These are phyloP conservation scores for Heliopora coerulea DNA, from an alignment of 92 coral and sea anemone genomes.

Conservation along the genomic window DNA sequence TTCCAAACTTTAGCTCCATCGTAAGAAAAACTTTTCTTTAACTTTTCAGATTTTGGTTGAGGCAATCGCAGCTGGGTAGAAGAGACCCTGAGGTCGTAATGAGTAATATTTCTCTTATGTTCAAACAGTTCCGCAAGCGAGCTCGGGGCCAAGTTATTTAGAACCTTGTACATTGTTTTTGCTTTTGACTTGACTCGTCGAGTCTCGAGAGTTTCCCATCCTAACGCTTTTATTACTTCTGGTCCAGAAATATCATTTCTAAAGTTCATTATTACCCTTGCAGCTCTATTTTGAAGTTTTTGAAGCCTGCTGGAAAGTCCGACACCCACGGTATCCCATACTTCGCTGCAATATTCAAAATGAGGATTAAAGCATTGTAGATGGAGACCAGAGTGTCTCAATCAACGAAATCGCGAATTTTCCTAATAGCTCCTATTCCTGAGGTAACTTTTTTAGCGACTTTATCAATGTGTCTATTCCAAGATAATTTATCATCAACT, in stretches of 20 bases:
- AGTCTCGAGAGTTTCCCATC: conserved; percentile 50
- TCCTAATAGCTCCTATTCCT: conserved; percentile 48
- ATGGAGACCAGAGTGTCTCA: conserved; percentile 5
- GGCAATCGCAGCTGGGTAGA: conserved; percentile 55
- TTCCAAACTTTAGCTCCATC: conserved; percentile 53
- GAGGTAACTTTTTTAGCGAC: conserved; percentile 38
- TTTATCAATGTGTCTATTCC: conserved; percentile 35
- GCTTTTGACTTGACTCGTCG: conserved; percentile 47
- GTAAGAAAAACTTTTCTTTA: conserved; percentile 46
- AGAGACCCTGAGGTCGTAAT: conserved; percentile 48
- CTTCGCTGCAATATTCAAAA: conserved; percentile 59
- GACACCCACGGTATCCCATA: conserved; percentile 52
- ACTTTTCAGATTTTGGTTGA: conserved; percentile 39
- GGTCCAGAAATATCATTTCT: conserved; percentile 36
- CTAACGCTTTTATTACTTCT: conserved; percentile 45
- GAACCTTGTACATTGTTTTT: conserved; percentile 37
- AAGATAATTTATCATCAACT: conserved; percentile 49
- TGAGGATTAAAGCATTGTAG: conserved; percentile 56
- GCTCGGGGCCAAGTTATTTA: conserved; percentile 37
- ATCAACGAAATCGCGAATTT: conserved; percentile 32
- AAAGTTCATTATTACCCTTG: conserved; percentile 37
- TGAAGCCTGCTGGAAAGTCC: conserved; percentile 50
- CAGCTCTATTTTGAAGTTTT: conserved; percentile 54
- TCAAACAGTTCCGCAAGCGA: conserved; percentile 42
- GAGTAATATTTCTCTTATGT: conserved; percentile 25